Conservation (phyloP, 2,888 invertebrate species). For the Philopedon plagiatum region DNA sequence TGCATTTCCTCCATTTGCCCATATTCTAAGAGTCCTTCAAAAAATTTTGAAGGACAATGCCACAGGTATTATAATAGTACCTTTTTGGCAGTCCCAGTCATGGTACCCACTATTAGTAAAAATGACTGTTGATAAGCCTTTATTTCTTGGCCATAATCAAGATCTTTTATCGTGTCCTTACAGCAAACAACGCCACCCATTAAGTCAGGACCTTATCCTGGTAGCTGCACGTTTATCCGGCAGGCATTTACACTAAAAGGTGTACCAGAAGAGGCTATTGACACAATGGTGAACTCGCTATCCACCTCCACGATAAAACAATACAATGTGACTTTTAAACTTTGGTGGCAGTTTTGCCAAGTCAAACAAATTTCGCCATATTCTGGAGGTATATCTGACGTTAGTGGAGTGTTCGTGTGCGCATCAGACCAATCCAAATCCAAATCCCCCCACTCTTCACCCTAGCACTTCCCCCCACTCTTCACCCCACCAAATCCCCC, state of each 20-base stretch:
- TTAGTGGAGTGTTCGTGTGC: no score
- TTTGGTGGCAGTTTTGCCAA: slow-evolving; percentile 52
- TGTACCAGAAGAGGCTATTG: slow-evolving; percentile 11
- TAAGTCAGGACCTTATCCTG: slow-evolving; percentile 33
- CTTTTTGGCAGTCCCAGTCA: slow-evolving; percentile 38
- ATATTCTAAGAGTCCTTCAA: slow-evolving; percentile 31
- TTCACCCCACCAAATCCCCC: no score
- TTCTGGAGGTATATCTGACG: neutral
- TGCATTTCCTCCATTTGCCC: slow-evolving; percentile 20
- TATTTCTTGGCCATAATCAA: slow-evolving; percentile 4
- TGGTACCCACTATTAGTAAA: slow-evolving; percentile 40
- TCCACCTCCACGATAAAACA: slow-evolving; percentile 50
- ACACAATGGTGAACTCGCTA: slow-evolving; percentile 51
- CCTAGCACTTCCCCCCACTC: no score
- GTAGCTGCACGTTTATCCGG: slow-evolving; percentile 37
- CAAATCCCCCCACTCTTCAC: no score
- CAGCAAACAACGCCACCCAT: slow-evolving; percentile 16
- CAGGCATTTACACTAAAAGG: slow-evolving; percentile 9
- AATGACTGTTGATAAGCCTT: slow-evolving; percentile 1
- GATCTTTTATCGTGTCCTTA: slow-evolving; percentile 33
- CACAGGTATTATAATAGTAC: slow-evolving; percentile 27
- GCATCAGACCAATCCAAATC: no score
- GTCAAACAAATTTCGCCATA: slow-evolving; percentile 7
- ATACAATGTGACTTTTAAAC: slow-evolving; percentile 49
- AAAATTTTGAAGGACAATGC: slow-evolving; percentile 58